These are phyloP conservation scores for Diuraphis noxia DNA, from an alignment of 1,140 invertebrate genomes.

Conservation along the genomic window DNA sequence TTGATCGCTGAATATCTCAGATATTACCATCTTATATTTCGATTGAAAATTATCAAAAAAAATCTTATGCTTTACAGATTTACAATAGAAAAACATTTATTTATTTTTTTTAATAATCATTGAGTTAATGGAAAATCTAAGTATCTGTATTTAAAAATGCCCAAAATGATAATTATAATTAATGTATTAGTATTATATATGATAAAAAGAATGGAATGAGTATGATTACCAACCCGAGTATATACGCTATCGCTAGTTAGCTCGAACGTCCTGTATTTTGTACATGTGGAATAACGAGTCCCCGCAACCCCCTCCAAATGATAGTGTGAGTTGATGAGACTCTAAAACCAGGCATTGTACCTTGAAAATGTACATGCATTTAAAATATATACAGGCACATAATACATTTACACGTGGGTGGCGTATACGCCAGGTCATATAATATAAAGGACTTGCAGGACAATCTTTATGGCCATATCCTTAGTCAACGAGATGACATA, in stretches of 20 bases:
- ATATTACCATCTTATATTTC: too few relatives aligned
- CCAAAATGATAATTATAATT: background rate
- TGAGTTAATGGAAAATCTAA: too few relatives aligned
- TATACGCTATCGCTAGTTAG: background rate
- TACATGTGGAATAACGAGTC: background rate
- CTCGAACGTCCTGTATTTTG: background rate
- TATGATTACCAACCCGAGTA: background rate
- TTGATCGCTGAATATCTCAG: too few relatives aligned
- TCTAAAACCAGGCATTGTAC: background rate
- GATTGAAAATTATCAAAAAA: too few relatives aligned
- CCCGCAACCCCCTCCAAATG: background rate
- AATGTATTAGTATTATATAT: background rate
- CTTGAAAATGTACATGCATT: background rate
- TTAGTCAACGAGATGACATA: background rate
- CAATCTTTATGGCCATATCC: background rate
- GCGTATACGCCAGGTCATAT: background rate
- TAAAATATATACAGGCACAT: background rate
- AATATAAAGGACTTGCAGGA: background rate
- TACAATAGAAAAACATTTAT: too few relatives aligned
- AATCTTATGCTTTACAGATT: too few relatives aligned
- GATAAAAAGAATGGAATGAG: background rate
- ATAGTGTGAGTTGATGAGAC: background rate
- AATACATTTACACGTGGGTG: background rate
- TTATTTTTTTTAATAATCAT: too few relatives aligned
- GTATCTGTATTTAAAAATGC: background rate